Conservation (phyloP, 2,888 invertebrate species). For the Temnothorax rugatulus region DNA sequence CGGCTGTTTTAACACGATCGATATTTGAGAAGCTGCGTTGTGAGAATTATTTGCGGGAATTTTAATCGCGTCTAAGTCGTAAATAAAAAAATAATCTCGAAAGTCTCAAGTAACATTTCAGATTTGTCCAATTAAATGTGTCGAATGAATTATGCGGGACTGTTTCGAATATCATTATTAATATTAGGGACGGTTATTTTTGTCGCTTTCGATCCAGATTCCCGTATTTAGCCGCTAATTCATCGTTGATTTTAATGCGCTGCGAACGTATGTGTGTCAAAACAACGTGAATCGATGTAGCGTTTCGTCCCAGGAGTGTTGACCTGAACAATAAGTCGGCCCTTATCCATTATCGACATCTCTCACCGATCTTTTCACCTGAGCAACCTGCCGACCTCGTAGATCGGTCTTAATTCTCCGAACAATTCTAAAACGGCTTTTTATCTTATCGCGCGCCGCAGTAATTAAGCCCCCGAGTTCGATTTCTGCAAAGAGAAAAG, state of each 20-base stretch:
- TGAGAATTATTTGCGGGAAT: background rate
- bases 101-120: background rate
- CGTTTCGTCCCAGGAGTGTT: background rate
- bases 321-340: background rate
- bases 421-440: constrained; percentile 28
- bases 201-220: background rate
- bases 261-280: background rate
- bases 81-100: no score
- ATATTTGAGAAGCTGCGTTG: background rate
- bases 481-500: constrained; percentile 25
- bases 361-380: background rate
- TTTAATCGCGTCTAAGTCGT: background rate
- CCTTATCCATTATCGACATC: background rate
- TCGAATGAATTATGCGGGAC: background rate
- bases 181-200: constrained; percentile 25
- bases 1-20: background rate
- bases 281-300: background rate
- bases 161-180: constrained; percentile 9
- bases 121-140: background rate
- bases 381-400: background rate
- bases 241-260: background rate
- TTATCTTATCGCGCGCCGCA: constrained; percentile 15
- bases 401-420: constrained; percentile 20
- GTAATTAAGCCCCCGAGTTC: constrained; percentile 29
- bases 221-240: background rate